Evolutionary conservation across 2,888 invertebrate genomes (phyloP).

Genomic region (Zaprionus obscuricornis): DNA sequence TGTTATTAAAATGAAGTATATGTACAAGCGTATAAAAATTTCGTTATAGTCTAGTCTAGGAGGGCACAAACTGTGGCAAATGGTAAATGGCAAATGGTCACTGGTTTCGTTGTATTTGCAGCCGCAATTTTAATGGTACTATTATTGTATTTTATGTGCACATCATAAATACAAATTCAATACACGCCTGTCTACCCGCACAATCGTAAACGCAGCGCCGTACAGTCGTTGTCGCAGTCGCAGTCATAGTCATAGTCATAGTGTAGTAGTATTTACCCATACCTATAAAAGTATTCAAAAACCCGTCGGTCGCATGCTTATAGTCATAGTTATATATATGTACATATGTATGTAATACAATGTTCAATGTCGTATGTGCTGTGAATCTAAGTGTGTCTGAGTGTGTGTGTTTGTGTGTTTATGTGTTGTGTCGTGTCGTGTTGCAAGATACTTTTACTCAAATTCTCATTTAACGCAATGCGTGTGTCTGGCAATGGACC

Average conservation of each 20-base stretch:
- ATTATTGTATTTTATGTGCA: constrained; percentile 73
- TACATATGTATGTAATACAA: background rate
- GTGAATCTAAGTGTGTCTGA: constrained; percentile 6
- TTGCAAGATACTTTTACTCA: constrained; percentile 51
- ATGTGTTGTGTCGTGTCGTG: background rate
- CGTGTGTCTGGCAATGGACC: constrained; percentile 29
- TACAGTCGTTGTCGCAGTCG: too few species aligned
- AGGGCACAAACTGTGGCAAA: too few species aligned
- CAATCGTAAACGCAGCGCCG: too few species aligned
- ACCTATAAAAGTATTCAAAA: too few species aligned
- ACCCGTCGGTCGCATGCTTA: too few species aligned
- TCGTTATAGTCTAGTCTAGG: too few species aligned
- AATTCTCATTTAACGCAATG: constrained; percentile 49
- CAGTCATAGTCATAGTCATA: too few species aligned
- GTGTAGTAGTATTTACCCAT: too few species aligned
- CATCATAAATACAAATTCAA: constrained; percentile 76
- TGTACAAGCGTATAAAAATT: too few species aligned
- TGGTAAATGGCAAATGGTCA: background rate
- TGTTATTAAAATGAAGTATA: too few species aligned
- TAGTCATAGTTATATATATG: too few species aligned
- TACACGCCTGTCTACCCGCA: constrained; percentile 45
- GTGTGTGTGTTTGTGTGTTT: background rate
- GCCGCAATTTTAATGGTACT: constrained; percentile 64
- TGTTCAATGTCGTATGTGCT: constrained; percentile 19
- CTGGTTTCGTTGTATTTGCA: constrained; percentile 9